Conservation (phyloP, 2,113 vertebrate species). For the Caranx melampygus region DNA sequence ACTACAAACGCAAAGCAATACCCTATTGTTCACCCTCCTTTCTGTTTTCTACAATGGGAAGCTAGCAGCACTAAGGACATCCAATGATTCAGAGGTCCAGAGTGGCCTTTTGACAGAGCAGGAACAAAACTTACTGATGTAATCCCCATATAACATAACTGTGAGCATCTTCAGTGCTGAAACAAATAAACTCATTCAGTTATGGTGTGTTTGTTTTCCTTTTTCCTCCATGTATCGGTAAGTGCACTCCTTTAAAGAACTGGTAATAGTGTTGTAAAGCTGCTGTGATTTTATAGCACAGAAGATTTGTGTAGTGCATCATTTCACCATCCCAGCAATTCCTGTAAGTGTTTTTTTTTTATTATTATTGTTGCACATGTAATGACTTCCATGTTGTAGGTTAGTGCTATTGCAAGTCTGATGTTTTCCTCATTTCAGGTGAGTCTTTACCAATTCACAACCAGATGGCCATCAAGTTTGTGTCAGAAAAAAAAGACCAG, state of each 20-base stretch:
- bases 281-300: background rate
- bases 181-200: constrained; percentile 97
- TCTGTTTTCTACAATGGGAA: constrained; percentile 78
- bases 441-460: constrained; percentile 17
- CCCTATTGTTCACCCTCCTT: constrained; percentile 75
- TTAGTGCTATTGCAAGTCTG: constrained; percentile 12
- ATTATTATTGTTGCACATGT: background rate
- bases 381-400: constrained; percentile 23
- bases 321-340: background rate
- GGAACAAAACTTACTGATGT: constrained; percentile 89
- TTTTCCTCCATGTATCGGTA: constrained; percentile 32
- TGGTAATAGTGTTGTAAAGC: background rate
- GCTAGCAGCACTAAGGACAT: constrained; percentile 75
- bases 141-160: constrained; percentile 93
- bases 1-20: constrained; percentile 94
- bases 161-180: constrained; percentile 95
- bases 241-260: background rate
- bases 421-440: constrained; percentile 30
- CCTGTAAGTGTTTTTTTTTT: background rate
- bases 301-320: background rate
- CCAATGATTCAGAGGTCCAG: constrained; percentile 53
- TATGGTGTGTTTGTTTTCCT: constrained; percentile 69
- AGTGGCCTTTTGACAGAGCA: constrained; percentile 84
- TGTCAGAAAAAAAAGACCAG: background rate
- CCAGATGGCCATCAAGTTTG: background rate